Percentiles rank a stretch among this genome's conserved stretches.
Evolutionary conservation across 2,888 invertebrate genomes (phyloP).

Genomic region (Cremastobaeus sp.): DNA sequence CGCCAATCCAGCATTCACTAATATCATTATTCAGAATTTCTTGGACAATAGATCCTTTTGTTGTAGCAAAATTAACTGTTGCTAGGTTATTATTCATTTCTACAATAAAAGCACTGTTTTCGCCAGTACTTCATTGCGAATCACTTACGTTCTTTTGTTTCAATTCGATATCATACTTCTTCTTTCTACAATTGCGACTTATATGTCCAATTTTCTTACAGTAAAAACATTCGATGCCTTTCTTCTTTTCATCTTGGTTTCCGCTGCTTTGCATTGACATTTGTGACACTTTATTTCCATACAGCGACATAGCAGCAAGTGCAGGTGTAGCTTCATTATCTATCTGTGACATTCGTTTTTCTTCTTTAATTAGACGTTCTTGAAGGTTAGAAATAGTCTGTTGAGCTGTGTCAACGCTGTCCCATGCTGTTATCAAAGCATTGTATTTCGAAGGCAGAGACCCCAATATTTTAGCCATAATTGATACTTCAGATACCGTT

Average conservation of each 20-base stretch:
- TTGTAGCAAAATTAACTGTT: too few relatives aligned
- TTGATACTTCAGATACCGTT: constrained; percentile 48
- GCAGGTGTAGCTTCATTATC: not conserved
- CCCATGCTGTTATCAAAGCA: too few relatives aligned
- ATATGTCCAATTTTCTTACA: not conserved
- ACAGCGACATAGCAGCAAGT: not conserved
- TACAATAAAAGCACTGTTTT: not conserved
- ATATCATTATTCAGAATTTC: constrained; percentile 8
- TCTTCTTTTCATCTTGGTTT: not conserved
- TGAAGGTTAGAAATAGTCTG: constrained; percentile 57
- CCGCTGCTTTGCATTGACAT: too few relatives aligned
- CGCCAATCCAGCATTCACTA: constrained; percentile 60
- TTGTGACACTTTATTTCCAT: too few relatives aligned
- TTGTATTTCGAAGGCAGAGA: constrained; percentile 56
- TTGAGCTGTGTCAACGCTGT: constrained; percentile 44
- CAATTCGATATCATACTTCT: too few relatives aligned
- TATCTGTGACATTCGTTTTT: not conserved
- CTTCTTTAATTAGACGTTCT: constrained; percentile 37
- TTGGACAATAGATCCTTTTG: not conserved
- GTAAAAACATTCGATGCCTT: not conserved
- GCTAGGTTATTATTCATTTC: too few relatives aligned
- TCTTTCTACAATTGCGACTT: not conserved
- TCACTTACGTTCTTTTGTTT: not conserved
- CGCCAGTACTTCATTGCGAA: too few relatives aligned
- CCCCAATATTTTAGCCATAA: constrained; percentile 63